Percentiles rank a stretch among this genome's conserved stretches.
These are phyloP conservation scores for Drosophila neocordata DNA, from an alignment of 1,140 invertebrate species.

Conservation along the genomic window DNA sequence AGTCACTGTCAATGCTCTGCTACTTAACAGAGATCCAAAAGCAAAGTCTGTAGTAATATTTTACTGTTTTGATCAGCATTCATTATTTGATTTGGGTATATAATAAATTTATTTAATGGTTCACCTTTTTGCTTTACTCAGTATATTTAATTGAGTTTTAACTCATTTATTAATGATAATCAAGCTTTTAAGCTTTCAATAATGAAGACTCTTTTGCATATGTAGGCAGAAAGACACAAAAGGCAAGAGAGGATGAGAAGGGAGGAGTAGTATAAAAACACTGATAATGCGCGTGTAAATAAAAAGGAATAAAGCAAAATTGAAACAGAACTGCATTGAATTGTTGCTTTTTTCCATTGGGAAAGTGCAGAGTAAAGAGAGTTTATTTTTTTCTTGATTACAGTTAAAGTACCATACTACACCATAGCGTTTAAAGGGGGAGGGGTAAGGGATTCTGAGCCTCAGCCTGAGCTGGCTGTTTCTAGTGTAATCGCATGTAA, in stretches of 20 bases:
- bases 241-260: too few relatives aligned
- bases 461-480: conserved; percentile 2
- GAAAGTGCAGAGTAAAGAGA: conserved; percentile 20
- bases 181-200: background rate
- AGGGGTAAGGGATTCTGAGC: conserved; percentile 8
- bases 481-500: conserved; percentile 3
- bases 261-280: conserved; percentile 1
- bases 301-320: conserved; percentile 33
- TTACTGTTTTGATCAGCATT: background rate
- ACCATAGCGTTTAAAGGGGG: background rate
- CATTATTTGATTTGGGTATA: background rate
- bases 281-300: conserved; percentile 67
- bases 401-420: conserved; percentile 4
- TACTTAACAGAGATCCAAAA: too few relatives aligned
- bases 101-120: background rate
- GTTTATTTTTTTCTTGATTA: conserved; percentile 15
- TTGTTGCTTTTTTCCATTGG: conserved; percentile 23
- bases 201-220: conserved; percentile 7
- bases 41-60: too few relatives aligned
- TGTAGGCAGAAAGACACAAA: conserved; percentile 1
- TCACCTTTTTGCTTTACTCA: background rate
- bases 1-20: too few relatives aligned
- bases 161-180: conserved; percentile 2
- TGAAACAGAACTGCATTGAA: conserved; percentile 31
- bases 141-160: background rate